Evolutionary conservation across 2,888 invertebrate genomes (phyloP), one percentile per base, ranked within the genome.

Genomic region (Bellardia pandia): DNA sequence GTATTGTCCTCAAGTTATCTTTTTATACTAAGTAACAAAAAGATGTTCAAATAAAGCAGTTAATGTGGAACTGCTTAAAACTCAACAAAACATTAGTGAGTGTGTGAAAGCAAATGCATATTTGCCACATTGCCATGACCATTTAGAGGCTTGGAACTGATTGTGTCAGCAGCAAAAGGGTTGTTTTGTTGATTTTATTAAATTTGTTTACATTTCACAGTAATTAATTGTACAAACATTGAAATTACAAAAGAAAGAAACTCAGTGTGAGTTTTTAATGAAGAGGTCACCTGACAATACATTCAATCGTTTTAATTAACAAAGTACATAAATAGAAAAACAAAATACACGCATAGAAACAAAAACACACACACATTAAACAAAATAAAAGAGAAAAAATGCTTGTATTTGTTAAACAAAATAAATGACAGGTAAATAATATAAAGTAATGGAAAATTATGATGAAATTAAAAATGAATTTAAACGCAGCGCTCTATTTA

Each of bases 181-280:
- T 37, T 72, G 45, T 13, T 45, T 37, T 72, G 45, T 45, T 45
- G 74, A 84, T 86, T 86, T 45, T 77, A 60, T 76, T 80, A 76
- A 77, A 84, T 86, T 80, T 86, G 86, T 86, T 86, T 80, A 80
- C 77, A 84, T 86, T 84, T 86, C 72, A 86, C 84, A 86, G 80
- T 81, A 86, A 86, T 86, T 86, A 86, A 84, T 86, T 86, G 80
- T 81, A 62, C 75, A 84, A 72, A 84, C 77, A 86, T 68, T 30
- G 68, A 74, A 78, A 74, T 42, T 60, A 60, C 60, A 72, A 62
- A 66, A 37, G 23, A 69, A 76, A 42, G 30, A 64, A 76, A 80
- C 62, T 13, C 56, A 16, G 51, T 14, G 16, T 71, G 71, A 42
- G 42, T 74, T 37, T 23, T 78, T 58, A 53, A 56, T 51, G 78